These are phyloP conservation scores for Schizotus pectinicornis DNA, from an alignment of 2,888 invertebrate species.

Conservation along the genomic window DNA sequence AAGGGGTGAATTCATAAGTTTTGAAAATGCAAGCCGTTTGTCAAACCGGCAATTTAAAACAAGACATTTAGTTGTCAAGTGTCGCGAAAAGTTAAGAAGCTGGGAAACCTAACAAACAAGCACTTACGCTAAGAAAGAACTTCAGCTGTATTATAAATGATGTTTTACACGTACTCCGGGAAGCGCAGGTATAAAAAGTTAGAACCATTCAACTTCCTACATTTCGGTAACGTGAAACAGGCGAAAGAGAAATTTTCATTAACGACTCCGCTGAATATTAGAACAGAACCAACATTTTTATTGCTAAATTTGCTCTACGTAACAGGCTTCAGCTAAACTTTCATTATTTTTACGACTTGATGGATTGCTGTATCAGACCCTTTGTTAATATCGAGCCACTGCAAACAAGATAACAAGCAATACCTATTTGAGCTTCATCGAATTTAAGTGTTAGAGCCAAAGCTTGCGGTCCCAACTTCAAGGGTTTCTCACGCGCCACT, in stretches of 20 bases:
- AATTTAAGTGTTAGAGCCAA: too few relatives aligned
- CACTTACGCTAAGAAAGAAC: conserved; percentile 2
- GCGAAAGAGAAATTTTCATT: conserved; percentile 7
- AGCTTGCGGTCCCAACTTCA: too few relatives aligned
- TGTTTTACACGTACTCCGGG: not conserved
- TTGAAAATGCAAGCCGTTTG: not conserved
- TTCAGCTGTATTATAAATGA: conserved; percentile 12
- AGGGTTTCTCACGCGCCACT: too few relatives aligned
- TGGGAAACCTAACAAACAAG: conserved; percentile 3
- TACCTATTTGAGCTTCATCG: too few relatives aligned
- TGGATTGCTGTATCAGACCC: too few relatives aligned
- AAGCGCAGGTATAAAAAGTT: conserved; percentile 1
- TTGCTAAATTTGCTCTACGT: too few relatives aligned
- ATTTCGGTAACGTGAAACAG: conserved; percentile 4
- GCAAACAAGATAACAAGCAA: too few relatives aligned
- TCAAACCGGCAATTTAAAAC: not conserved
- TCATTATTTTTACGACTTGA: too few relatives aligned
- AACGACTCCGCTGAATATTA: not conserved
- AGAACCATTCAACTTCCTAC: not conserved
- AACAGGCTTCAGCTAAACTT: not conserved
- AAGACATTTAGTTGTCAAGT: not conserved
- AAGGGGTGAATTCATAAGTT: not conserved
- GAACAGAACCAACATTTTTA: not conserved
- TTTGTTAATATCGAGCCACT: too few relatives aligned
- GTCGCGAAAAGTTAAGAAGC: not conserved